Conservation (phyloP, 2,113 vertebrate species). For the Choloepus hoffmanni region DNA sequence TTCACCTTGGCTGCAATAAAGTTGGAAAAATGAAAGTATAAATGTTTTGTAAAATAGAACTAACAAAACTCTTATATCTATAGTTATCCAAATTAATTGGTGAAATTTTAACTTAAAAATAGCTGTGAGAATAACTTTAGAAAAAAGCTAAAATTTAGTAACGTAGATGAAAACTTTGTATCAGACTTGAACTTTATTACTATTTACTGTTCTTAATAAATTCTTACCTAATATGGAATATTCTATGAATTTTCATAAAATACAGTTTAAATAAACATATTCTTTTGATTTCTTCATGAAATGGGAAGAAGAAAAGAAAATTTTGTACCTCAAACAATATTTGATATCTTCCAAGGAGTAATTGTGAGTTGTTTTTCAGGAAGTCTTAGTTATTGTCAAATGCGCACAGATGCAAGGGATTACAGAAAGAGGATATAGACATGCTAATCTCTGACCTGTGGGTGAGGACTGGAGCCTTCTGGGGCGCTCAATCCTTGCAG, state of each 20-base stretch:
- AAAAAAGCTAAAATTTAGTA: not conserved
- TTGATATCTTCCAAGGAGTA: not conserved
- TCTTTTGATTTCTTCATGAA: not conserved
- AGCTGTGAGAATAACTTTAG: not conserved
- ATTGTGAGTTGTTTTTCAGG: not conserved
- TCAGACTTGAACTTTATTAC: not conserved
- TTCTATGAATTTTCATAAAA: not conserved
- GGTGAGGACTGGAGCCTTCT: not conserved
- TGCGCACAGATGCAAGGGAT: not conserved
- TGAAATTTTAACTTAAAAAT: not conserved
- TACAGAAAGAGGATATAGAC: not conserved
- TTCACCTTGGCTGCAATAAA: slow-evolving; percentile 27
- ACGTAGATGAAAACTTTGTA: not conserved
- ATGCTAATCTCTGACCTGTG: not conserved
- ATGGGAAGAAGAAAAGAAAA: not conserved
- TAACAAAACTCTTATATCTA: not conserved
- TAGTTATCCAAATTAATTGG: not conserved
- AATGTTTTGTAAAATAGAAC: not conserved
- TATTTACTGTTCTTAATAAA: not conserved
- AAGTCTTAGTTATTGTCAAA: not conserved
- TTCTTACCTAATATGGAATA: not conserved
- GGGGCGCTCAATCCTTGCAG: not conserved
- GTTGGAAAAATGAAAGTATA: slow-evolving; percentile 10
- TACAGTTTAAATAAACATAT: not conserved
- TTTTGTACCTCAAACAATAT: not conserved